These are phyloP conservation scores for Neoniphon sammara DNA, from an alignment of 2,797 vertebrate genomes.

Conservation along the genomic window DNA sequence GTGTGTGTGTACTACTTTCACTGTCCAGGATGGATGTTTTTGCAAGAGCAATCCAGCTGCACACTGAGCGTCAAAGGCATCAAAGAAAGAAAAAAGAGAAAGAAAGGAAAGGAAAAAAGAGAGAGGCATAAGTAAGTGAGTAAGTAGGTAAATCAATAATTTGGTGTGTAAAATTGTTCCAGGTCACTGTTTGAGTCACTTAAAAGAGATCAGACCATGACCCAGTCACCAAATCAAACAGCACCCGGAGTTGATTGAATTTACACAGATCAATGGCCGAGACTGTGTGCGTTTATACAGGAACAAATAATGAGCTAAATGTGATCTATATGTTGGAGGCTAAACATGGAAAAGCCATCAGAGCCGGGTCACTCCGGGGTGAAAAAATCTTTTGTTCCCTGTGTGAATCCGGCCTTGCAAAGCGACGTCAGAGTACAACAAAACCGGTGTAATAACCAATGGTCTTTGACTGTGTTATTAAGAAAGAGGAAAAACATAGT, in stretches of 20 bases:
- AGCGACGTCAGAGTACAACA: conserved; percentile 37
- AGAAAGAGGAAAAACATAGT: conserved; percentile 19
- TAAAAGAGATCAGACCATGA: not conserved
- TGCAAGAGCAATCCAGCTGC: too few species aligned
- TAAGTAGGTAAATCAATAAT: conserved; percentile 16
- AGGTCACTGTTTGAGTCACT: conserved; percentile 2
- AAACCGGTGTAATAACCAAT: conserved; percentile 53
- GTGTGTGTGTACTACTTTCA: too few species aligned
- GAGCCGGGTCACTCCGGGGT: conserved; percentile 43
- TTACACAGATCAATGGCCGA: conserved; percentile 35
- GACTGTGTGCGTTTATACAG: conserved; percentile 29
- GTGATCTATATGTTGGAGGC: conserved; percentile 34
- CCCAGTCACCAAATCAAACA: conserved; percentile 15
- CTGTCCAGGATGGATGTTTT: too few species aligned
- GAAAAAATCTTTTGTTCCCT: conserved; percentile 22
- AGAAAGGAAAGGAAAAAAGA: not conserved
- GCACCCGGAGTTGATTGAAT: conserved; percentile 21
- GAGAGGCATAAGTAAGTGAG: conserved; percentile 1
- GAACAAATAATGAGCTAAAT: conserved; percentile 49
- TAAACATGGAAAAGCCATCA: conserved; percentile 62
- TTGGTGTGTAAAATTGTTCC: conserved; percentile 1
- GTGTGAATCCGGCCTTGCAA: conserved; percentile 32
- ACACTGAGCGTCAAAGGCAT: too few species aligned
- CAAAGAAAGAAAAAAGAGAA: not conserved
- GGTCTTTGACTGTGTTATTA: conserved; percentile 51